These are phyloP conservation scores for Pachliopta kotzebuea DNA, from an alignment of 2,888 invertebrate genomes.

Conservation along the genomic window DNA sequence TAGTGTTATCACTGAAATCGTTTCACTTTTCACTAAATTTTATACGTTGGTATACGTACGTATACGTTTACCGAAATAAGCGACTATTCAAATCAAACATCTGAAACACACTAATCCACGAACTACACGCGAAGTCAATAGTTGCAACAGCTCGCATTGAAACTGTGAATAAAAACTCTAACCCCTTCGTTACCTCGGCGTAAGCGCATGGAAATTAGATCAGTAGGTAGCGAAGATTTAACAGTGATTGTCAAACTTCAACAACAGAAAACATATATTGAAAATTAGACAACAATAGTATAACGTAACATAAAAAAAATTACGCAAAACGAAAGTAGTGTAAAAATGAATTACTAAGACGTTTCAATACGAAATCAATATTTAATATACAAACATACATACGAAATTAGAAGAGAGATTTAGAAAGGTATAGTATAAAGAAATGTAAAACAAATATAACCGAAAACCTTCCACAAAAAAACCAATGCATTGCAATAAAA, in stretches of 20 bases:
- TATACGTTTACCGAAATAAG: constrained; percentile 31
- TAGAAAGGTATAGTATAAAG: too few relatives aligned
- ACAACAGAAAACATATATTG: not conserved
- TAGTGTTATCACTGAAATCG: not conserved
- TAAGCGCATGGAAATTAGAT: constrained; percentile 79
- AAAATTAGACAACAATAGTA: too few relatives aligned
- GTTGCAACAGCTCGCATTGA: constrained; percentile 67
- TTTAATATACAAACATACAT: too few relatives aligned
- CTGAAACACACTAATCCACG: constrained; percentile 70
- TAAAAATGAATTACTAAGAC: too few relatives aligned
- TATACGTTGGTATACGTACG: too few relatives aligned
- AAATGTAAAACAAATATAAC: too few relatives aligned
- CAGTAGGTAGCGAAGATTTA: constrained; percentile 67
- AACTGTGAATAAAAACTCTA: constrained; percentile 70
- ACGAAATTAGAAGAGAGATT: too few relatives aligned
- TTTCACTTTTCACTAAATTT: not conserved
- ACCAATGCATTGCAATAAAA: too few relatives aligned
- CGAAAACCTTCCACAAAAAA: too few relatives aligned
- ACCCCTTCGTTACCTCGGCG: constrained; percentile 70
- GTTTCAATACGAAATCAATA: too few relatives aligned
- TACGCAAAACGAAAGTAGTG: too few relatives aligned
- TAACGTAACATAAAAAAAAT: too few relatives aligned
- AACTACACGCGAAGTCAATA: constrained; percentile 65
- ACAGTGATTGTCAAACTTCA: constrained; percentile 54
- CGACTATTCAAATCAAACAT: constrained; percentile 64